Evolutionary conservation across 1,140 invertebrate genomes (phyloP).

Genomic region (Lordiphosa collinella): DNA sequence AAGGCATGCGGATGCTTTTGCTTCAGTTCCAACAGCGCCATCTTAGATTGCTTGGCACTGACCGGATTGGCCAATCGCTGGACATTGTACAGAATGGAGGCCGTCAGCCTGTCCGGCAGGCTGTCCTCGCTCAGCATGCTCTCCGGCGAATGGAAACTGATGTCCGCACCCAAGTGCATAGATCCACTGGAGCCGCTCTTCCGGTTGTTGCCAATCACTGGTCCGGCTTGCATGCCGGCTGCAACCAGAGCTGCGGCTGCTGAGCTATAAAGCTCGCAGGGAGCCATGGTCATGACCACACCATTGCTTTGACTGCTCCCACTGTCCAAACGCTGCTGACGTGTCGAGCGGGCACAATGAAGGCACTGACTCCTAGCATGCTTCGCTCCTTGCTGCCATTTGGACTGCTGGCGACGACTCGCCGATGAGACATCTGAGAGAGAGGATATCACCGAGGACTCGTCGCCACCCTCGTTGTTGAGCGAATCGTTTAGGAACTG

Average conservation of each 20-base stretch:
- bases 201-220: constrained; percentile 19
- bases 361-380: constrained; percentile 68
- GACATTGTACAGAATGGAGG: constrained; percentile 83
- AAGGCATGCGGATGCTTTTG: constrained; percentile 91
- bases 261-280: constrained; percentile 55
- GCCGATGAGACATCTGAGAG: constrained; percentile 70
- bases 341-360: constrained; percentile 55
- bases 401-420: constrained; percentile 50
- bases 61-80: constrained; percentile 86
- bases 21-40: constrained; percentile 88
- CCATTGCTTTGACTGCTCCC: constrained; percentile 20
- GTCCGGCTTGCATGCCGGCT: constrained; percentile 48
- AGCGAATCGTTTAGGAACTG: constrained; percentile 72
- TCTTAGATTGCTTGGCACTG: constrained; percentile 84
- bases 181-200: constrained; percentile 20
- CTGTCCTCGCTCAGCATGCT: constrained; percentile 77
- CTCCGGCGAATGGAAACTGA: constrained; percentile 75
- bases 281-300: constrained; percentile 15
- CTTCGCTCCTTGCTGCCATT: constrained; percentile 53
- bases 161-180: constrained; percentile 52
- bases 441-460: constrained; percentile 69
- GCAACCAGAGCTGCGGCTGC: constrained; percentile 51
- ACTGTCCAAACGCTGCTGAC: constrained; percentile 39
- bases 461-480: constrained; percentile 71
- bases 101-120: constrained; percentile 71